Evolutionary conservation across 1,140 invertebrate species (phyloP), one percentile per base, ranked within the genome.

Genomic region (Dufourea novaeangliae): DNA sequence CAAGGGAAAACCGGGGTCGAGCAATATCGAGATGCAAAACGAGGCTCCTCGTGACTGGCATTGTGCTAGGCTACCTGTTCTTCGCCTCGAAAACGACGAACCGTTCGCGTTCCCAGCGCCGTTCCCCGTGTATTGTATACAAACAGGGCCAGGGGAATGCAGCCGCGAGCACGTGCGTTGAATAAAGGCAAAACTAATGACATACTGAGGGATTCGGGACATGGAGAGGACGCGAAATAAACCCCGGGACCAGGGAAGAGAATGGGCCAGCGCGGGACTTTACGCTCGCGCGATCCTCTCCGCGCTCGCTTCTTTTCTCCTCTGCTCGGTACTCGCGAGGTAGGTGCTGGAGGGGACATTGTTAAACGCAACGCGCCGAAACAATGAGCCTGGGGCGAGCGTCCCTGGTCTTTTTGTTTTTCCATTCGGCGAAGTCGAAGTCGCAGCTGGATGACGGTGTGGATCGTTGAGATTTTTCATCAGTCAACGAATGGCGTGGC

Each of bases 181-280:
- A 80, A 82, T 76, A 84, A 82, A 77, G 62, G 63, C 39, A 75
- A 79, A 85, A 82, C 82, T 82, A 84, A 82, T 76, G 83, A 82
- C 79, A 78, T 52, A 78, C 75, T 54, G 56, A 74, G 78, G 79
- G 82, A 85, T 82, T 82, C 59, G 67, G 71, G 74, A 74, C 75
- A 71, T 44, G n/a, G n/a, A 74, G 61, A 84, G 44, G 29, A 46
- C 39, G 34, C 34, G 70, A 78, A 70, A 71, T 78, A 72, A 84
- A 78, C 50, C 44, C 70, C 17, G 63, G 41, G 5, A 5, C 52
- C 66, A 22, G 8, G 17, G 41, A 34, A 27, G 32, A 72, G 77
- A 83, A 80, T 74, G 79, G 56, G 17, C 66, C 50, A 11, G 17
- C 46, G 20, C 59, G 69, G 52, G 63, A 77, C 32, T 59, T 54